Base-by-base conservation (phyloP, 2,113 vertebrate species). In the Rhineura floridana region DNA sequence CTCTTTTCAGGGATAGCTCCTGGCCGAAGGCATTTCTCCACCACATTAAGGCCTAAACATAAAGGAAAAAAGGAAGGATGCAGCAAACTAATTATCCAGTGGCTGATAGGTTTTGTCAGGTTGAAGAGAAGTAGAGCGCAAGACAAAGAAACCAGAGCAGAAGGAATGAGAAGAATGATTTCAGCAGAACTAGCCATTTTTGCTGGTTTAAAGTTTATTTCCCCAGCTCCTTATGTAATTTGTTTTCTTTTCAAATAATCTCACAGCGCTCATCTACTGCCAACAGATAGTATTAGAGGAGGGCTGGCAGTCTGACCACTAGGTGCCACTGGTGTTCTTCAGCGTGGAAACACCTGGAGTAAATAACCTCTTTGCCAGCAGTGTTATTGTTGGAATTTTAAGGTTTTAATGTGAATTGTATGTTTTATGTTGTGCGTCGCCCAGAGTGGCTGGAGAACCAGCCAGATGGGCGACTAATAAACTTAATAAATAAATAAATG, bases 291-390 rank as follows among this genome's bases (percentile, higher is more conserved):
- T 4, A 5, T 44, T 28, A 80, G 1, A 19, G 7, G 59, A 80
- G 75, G 52, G 25, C 48, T n/a, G 81, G 86, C 90, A 88, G 89
- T 86, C 83, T 90, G 93, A 87, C 95, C 95, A 90, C 95, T 96
- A 94, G 95, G 90, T 95, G 95, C n/a, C 95, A 93, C 95, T 88
- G 92, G 69, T 89, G 87, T 69, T 88, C 92, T 91, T 90, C 82
- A 48, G 69, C 70, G 67, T 44, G 15, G 85, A 90, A 36, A 69
- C 50, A 42, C 76, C 76, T 78, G 2, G 28, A 81, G 79, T 19
- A 62, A n/a, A 42, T 6, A 36, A 30, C 70, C 1, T 0, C 0
- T 0, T 65, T 87, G 79, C 13, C 19, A 46, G 65, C 6, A 8
- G 44, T n/a, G n/a, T n/a, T n/a, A n/a, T n/a, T n/a, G n/a, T n/a